phyloP scores from a whole-genome alignment of 2,888 invertebrate genomes.

The Lymantria monacha region DNA sequence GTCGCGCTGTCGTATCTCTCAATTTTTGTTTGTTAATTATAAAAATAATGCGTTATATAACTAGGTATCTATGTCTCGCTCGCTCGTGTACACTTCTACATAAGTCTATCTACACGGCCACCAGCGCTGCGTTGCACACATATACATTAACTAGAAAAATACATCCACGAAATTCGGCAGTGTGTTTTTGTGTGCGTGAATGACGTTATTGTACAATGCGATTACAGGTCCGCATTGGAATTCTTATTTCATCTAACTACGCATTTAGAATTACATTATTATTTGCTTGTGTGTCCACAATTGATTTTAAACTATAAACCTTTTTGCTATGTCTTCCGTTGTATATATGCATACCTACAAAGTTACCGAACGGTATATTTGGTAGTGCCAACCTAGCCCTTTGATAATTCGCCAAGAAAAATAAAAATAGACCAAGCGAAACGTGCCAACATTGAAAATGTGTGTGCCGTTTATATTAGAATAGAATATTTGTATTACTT shows the following conservation, averaged over 20 bases:
- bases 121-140: slow-evolving; percentile 67
- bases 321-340: background rate
- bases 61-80: slow-evolving; percentile 50
- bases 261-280: slow-evolving; percentile 20
- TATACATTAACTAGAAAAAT: slow-evolving; percentile 65
- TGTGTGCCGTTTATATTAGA: slow-evolving; percentile 4
- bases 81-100: slow-evolving; percentile 23
- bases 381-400: slow-evolving; percentile 7
- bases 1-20: slow-evolving; percentile 77
- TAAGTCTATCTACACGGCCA: slow-evolving; percentile 51
- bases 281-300: slow-evolving; percentile 1
- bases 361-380: background rate
- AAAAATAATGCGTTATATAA: slow-evolving; percentile 83
- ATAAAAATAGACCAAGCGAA: slow-evolving; percentile 18
- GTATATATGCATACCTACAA: background rate
- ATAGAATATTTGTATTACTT: slow-evolving; percentile 15
- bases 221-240: slow-evolving; percentile 71
- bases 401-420: slow-evolving; percentile 26
- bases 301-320: slow-evolving; percentile 1
- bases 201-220: slow-evolving; percentile 81
- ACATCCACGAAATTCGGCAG: slow-evolving; percentile 77
- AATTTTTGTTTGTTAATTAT: slow-evolving; percentile 82
- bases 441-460: slow-evolving; percentile 21
- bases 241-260: slow-evolving; percentile 22
- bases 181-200: slow-evolving; percentile 69